phyloP scores from a whole-genome alignment of 2,888 invertebrate species.

The Neoaliturus tenellus region DNA sequence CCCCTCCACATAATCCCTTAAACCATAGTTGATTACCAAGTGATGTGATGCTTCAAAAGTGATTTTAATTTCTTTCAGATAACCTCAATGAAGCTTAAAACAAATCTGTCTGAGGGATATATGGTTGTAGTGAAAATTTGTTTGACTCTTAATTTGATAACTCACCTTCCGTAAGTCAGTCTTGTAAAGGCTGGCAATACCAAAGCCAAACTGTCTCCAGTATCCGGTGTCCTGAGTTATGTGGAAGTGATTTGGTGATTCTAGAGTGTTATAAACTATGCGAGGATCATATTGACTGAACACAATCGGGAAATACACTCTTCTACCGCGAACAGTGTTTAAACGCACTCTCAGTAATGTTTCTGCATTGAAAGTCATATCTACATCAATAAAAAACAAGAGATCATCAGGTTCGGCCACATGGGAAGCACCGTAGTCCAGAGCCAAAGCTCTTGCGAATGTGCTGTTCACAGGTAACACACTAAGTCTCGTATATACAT shows the following conservation, averaged over 20 bases:
- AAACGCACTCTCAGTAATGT: conserved; percentile 86
- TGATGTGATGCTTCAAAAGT: no score
- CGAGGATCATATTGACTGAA: conserved; percentile 95
- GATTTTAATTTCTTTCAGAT: no score
- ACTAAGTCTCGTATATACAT: conserved; percentile 75
- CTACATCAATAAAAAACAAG: conserved; percentile 96
- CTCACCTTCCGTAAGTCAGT: conserved; percentile 81
- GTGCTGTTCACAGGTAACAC: conserved; percentile 72
- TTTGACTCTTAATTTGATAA: neutral
- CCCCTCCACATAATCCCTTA: no score
- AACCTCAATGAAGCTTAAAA: no score
- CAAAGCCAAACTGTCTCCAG: conserved; percentile 97
- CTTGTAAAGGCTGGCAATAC: conserved; percentile 94
- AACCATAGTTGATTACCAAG: no score
- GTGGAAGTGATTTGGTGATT: conserved; percentile 68
- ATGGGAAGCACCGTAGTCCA: conserved; percentile 80
- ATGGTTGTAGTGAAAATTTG: neutral
- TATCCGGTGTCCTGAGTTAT: conserved; percentile 85
- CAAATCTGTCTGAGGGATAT: no score
- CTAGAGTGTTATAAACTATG: conserved; percentile 72
- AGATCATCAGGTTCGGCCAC: conserved; percentile 76
- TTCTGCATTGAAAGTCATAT: conserved; percentile 89
- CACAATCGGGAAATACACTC: conserved; percentile 96
- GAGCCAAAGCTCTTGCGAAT: conserved; percentile 90
- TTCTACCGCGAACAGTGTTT: conserved; percentile 83